Evolutionary conservation across 2,113 vertebrate genomes (phyloP), one percentile per base, ranked within the genome.

Genomic region (Microtus oregoni): DNA sequence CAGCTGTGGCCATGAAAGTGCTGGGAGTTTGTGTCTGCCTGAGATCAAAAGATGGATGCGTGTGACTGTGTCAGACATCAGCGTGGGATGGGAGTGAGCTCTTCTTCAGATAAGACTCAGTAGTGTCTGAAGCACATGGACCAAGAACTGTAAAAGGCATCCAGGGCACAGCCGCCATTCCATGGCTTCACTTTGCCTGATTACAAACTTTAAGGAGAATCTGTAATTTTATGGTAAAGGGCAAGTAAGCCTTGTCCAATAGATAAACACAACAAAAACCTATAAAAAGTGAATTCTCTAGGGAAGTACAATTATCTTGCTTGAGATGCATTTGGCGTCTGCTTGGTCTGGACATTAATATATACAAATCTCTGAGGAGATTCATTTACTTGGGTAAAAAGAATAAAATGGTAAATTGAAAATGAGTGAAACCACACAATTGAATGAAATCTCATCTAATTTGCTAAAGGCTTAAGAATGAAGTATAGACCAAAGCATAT

Each of bases 391-490:
- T 75, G 38, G 44, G 14, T 55, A 88, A 76, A 76, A 83, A 61
- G 88, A 87, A 90, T 93, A 73, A 90, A 86, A 67, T 65, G 68
- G 58, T 55, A 90, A 86, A 79, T 79, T 86, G 73, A 90, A 96
- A 93, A 79, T 41, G 20, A 91, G 44, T 67, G 30, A 90, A 90
- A 81, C 35, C 35, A 90, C 35, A 67, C 28, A 79, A 73, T n/a
- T 55, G 73, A 79, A 86, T 92, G 55, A 79, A 90, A 75, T 35
- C 22, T 38, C n/a, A 55, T 73, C 50, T 55, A 75, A 87, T 93
- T 91, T 47, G 38, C 73, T 75, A 17, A 81, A 55, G 65, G 58
- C n/a, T 73, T 79, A 63, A 73, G 26, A 72, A 81, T 73, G 50
- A 94, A 75, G 52, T 77, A 50, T 19, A n/a, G 1, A 17, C 2